Percentiles rank a stretch among this genome's conserved stretches.
Evolutionary conservation across 2,113 vertebrate species (phyloP).

Genomic region (Taxidea taxus): DNA sequence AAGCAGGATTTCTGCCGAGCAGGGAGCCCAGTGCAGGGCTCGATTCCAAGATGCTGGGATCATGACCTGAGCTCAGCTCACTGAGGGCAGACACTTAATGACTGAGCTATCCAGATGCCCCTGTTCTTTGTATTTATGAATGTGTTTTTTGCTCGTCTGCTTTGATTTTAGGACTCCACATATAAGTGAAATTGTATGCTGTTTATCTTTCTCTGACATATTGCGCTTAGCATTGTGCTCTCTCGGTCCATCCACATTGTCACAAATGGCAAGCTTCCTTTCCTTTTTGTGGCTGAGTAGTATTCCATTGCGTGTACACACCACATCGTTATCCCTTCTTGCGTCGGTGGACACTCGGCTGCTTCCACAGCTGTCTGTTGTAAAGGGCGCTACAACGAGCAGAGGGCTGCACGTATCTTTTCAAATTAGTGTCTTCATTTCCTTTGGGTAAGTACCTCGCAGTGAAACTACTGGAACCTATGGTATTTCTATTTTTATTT

Average conservation of each 20-base stretch:
- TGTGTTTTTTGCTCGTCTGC: not conserved
- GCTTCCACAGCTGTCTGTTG: too few species aligned
- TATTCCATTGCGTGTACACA: accelerated
- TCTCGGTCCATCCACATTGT: too few species aligned
- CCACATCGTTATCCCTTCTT: accelerated
- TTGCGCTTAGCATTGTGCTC: too few species aligned
- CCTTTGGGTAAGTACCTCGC: too few species aligned
- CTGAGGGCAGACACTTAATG: too few species aligned
- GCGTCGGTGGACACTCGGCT: too few species aligned
- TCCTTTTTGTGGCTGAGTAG: not conserved
- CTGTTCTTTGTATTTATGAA: not conserved
- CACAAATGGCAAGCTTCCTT: not conserved
- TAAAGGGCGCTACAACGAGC: not conserved
- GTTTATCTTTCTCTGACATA: not conserved
- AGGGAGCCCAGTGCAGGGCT: too few species aligned
- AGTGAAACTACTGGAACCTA: not conserved
- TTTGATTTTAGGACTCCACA: not conserved
- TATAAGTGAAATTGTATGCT: too few species aligned
- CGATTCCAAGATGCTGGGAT: too few species aligned
- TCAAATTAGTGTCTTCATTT: not conserved
- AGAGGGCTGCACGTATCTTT: not conserved
- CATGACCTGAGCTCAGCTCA: too few species aligned
- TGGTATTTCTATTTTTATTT: not conserved
- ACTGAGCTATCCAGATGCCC: too few species aligned
- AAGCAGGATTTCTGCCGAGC: too few species aligned